phyloP scores from a whole-genome alignment of 2,888 invertebrate genomes.

The Cerastis rubricosa region DNA sequence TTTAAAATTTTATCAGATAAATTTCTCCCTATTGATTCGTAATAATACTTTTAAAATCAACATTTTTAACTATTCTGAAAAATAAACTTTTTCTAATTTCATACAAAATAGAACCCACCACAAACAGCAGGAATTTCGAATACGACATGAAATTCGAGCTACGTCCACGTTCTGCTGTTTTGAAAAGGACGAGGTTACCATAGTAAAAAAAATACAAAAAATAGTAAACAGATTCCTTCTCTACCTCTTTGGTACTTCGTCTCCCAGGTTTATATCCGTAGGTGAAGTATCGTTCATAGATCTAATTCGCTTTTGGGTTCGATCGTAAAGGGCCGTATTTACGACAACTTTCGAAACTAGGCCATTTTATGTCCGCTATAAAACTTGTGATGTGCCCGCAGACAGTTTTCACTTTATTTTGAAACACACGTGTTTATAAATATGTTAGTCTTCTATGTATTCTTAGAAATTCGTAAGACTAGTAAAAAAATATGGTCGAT shows the following conservation, averaged over 20 bases:
- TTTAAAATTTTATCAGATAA: not conserved
- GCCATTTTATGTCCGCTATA: conserved; percentile 71
- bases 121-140: conserved; percentile 2
- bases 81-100: not conserved
- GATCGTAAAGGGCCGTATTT: conserved; percentile 76
- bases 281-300: conserved; percentile 56
- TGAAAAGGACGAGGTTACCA: not conserved
- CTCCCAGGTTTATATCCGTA: conserved; percentile 28
- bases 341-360: conserved; percentile 71
- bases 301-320: conserved; percentile 69
- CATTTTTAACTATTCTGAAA: not conserved
- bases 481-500: not conserved
- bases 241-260: conserved; percentile 12
- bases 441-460: conserved; percentile 5
- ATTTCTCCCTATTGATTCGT: not conserved
- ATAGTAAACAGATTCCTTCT: not conserved
- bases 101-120: not conserved
- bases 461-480: not conserved
- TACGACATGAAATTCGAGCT: conserved; percentile 11
- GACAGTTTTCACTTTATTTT: conserved; percentile 69
- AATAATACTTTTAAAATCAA: not conserved
- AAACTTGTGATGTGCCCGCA: conserved; percentile 64
- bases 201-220: not conserved
- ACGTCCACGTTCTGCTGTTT: not conserved
- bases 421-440: conserved; percentile 27